phyloP scores from a whole-genome alignment of 2,888 invertebrate species.

The Linyphia triangularis region DNA sequence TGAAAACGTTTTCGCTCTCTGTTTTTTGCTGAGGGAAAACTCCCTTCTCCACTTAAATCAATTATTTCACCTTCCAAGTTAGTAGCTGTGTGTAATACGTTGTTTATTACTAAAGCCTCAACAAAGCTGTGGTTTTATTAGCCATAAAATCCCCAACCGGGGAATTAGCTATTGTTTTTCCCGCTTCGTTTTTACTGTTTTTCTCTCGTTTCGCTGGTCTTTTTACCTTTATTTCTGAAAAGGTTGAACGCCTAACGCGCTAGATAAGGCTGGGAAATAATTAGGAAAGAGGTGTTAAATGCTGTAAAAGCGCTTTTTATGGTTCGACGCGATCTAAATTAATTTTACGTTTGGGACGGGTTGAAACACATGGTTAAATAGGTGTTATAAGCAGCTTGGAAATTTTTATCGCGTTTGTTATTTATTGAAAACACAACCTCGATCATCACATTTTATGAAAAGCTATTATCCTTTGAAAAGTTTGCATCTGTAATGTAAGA shows the following conservation, averaged over 20 bases:
- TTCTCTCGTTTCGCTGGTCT: background rate
- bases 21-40: constrained; percentile 44
- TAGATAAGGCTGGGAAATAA: constrained; percentile 51
- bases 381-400: too few relatives aligned
- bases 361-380: too few relatives aligned
- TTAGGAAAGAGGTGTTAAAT: constrained; percentile 47
- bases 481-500: too few relatives aligned
- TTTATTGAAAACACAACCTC: too few relatives aligned
- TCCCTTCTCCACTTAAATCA: constrained; percentile 66
- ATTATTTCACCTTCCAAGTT: constrained; percentile 55
- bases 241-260: constrained; percentile 6
- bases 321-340: constrained; percentile 23
- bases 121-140: constrained; percentile 57
- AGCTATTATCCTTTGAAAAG: too few relatives aligned
- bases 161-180: constrained; percentile 28
- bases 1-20: constrained; percentile 39
- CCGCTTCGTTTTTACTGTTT: background rate
- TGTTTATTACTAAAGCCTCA: constrained; percentile 52
- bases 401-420: too few relatives aligned
- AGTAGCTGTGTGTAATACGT: constrained; percentile 36
- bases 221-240: constrained; percentile 3
- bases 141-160: constrained; percentile 56
- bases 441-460: too few relatives aligned
- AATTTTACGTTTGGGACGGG: constrained; percentile 43
- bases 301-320: constrained; percentile 34